phyloP scores from a whole-genome alignment of 2,888 invertebrate species.

The Autographa gamma region DNA sequence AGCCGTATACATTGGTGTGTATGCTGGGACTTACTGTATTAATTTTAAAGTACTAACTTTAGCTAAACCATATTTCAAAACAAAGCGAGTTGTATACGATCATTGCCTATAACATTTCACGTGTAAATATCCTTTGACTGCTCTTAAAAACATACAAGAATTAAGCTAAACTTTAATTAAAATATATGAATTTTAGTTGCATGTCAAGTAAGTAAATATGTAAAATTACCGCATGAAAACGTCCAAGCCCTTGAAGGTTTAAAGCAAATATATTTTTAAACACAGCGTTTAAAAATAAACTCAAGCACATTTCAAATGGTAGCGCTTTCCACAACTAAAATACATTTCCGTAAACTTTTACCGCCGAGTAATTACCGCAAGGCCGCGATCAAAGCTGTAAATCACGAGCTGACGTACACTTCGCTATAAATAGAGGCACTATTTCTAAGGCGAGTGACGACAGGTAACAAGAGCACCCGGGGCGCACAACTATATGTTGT shows the following conservation, averaged over 20 bases:
- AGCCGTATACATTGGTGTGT: background rate
- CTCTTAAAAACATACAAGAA: background rate
- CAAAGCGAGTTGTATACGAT: background rate
- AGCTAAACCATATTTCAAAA: too few relatives aligned
- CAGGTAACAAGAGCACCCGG: constrained; percentile 42
- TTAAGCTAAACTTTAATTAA: background rate
- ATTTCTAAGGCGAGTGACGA: constrained; percentile 59
- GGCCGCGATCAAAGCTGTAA: constrained; percentile 64
- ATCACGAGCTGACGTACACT: constrained; percentile 64
- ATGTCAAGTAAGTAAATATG: background rate
- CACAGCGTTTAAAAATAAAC: constrained; percentile 34
- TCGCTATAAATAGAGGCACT: constrained; percentile 67
- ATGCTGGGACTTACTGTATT: background rate
- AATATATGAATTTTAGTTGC: background rate
- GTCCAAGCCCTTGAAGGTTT: background rate
- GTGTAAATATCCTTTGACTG: background rate
- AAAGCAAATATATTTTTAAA: background rate
- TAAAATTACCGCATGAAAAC: constrained; percentile 22
- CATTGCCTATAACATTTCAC: background rate
- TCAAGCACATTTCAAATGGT: constrained; percentile 27
- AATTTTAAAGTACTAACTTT: too few relatives aligned
- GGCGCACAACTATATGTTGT: constrained; percentile 2
- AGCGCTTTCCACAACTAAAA: constrained; percentile 48
- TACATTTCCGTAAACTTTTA: constrained; percentile 55
- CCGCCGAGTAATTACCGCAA: constrained; percentile 63